Evolutionary conservation across 2,888 invertebrate genomes (phyloP), one percentile per base, ranked within the genome.

Genomic region (Caenorhabditis sulstoni): DNA sequence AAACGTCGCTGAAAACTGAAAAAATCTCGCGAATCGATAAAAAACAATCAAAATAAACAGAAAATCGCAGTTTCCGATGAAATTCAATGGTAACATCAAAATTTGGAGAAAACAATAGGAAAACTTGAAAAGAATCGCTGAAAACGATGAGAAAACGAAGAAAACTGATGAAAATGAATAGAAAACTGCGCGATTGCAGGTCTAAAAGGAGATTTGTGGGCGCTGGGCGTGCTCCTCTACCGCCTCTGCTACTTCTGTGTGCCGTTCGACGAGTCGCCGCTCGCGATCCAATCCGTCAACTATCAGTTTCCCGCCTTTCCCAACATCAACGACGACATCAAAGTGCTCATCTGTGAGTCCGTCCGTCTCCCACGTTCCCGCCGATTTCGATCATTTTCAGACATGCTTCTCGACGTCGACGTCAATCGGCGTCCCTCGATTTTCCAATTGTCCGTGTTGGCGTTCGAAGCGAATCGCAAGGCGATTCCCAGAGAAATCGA

Each of bases 191-290:
- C 11, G 23, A 20, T 64, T 82, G 23, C 57, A 88, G 88, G 84
- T 8, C 85, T 86, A 8, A 85, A 87, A 55, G 67, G 85, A 5
- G 90, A 90, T 61, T 86, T 89, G 16, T 90, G 90, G 90, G 95
- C 96, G 23, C 91, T 96, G 71, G 96, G 96, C 62, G 95, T 95
- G 92, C 92, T 96, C 88, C 92, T 96, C 58, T 96, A 95, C 91
- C 95, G 95, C 91, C 92, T 96, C 86, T 95, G 95, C 91, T 96
- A 94, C 92, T 96, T 96, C 91, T 93, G 94, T 44, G 92, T 95
- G 89, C 96, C 96, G 61, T 96, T 96, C 91, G 96, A 95, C 37
- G 96, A 96, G 91, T 95, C 95, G 90, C 94, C 94, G n/a, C 92
- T 96, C 85, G 96, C 96, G 62, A 96, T 96, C 90, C 95, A 95